A percentile compares a stretch with the other conserved stretches of the same genome.
These are phyloP conservation scores for Muschampia plurimacula DNA, from an alignment of 2,888 invertebrate species.

Conservation along the genomic window DNA sequence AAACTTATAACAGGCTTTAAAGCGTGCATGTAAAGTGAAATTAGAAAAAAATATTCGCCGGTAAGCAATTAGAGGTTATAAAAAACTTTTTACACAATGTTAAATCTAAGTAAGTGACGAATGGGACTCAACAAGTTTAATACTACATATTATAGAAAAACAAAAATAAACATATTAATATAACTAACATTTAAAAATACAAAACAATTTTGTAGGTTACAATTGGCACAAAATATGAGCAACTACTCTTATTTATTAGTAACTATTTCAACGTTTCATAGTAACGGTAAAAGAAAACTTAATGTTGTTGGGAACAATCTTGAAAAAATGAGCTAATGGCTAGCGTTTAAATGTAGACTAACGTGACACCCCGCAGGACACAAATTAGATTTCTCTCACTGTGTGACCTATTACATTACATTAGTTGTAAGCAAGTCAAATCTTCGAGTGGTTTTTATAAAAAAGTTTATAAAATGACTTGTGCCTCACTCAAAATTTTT, in stretches of 20 bases:
- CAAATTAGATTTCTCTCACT: background rate
- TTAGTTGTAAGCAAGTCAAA: background rate
- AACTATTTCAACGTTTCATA: background rate
- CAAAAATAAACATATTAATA: background rate
- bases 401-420: background rate
- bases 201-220: background rate
- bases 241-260: background rate
- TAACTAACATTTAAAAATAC: background rate
- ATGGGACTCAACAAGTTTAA: background rate
- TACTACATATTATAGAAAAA: background rate
- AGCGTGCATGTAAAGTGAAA: constrained; percentile 4
- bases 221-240: constrained; percentile 9
- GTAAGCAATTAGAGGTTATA: background rate
- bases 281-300: background rate
- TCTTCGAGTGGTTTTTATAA: background rate
- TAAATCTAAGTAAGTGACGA: background rate
- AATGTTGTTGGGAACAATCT: background rate
- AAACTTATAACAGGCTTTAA: constrained; percentile 5
- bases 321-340: background rate
- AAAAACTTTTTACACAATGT: background rate
- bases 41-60: background rate
- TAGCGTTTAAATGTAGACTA: background rate
- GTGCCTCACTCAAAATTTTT: too few species aligned
- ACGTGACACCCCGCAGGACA: background rate
- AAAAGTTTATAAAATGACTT: background rate